A percentile compares a stretch with the other conserved stretches of the same genome.
Evolutionary conservation across 2,113 vertebrate species (phyloP).

Genomic region (Aviceda subcristata): DNA sequence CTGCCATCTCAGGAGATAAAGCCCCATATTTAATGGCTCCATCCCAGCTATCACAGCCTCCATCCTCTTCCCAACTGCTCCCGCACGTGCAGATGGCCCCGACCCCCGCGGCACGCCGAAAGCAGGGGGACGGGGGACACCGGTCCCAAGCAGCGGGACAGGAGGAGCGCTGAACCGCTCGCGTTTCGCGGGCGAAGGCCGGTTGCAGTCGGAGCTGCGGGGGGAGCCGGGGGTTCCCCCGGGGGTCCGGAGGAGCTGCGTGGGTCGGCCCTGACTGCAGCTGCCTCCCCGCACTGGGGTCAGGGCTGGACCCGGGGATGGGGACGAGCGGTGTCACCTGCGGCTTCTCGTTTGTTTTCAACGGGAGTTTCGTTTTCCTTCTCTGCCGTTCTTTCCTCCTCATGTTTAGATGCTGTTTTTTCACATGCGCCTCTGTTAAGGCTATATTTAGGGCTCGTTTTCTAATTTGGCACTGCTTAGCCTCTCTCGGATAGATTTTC

Average conservation of each 20-base stretch:
- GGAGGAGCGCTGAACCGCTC: not conserved
- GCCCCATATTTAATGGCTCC: not conserved
- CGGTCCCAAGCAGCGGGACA: not conserved
- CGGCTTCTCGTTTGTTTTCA: not conserved
- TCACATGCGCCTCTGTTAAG: not conserved
- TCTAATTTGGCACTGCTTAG: slow-evolving; percentile 36
- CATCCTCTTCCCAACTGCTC: not conserved
- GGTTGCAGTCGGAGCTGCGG: rapidly evolving
- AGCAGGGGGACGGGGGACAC: not conserved
- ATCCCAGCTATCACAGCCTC: not conserved
- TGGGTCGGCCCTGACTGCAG: rapidly evolving
- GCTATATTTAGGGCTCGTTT: slow-evolving; percentile 48
- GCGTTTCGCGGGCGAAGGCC: not conserved
- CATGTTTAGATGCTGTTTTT: not conserved
- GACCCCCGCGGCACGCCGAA: not conserved
- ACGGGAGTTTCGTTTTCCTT: rapidly evolving
- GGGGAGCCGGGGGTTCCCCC: not conserved
- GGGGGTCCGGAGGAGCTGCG: not conserved
- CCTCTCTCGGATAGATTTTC: slow-evolving; percentile 3
- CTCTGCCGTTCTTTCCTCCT: not conserved
- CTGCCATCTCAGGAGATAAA: not conserved
- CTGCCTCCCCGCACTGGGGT: rapidly evolving
- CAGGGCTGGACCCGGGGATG: rapidly evolving
- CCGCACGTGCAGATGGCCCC: rapidly evolving
- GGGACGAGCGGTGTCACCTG: not conserved